Conservation (phyloP, 2,797 vertebrate genomes). For the Lophotriccus pileatus region DNA sequence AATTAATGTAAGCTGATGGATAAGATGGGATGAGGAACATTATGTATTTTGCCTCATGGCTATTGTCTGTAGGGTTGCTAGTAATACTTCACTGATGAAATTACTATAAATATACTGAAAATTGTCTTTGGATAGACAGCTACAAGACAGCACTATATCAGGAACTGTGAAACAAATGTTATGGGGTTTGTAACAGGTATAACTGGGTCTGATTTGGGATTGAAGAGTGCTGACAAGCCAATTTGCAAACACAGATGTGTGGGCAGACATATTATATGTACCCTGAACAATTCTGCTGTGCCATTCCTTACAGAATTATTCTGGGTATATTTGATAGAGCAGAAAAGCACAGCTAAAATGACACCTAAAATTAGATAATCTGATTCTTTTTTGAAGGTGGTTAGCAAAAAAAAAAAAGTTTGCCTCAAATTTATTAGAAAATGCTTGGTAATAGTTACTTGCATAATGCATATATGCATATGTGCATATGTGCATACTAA, state of each 20-base stretch:
- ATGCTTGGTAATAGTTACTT: not conserved
- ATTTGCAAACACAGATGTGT: constrained; percentile 23
- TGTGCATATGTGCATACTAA: not conserved
- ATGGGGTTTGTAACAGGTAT: not conserved
- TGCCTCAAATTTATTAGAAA: not conserved
- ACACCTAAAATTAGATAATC: not conserved
- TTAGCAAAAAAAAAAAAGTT: not conserved
- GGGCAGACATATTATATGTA: not conserved
- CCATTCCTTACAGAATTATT: not conserved
- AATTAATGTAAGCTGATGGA: not conserved
- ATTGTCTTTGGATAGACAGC: not conserved
- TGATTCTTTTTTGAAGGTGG: constrained; percentile 2
- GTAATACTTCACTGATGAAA: not conserved
- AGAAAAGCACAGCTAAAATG: not conserved
- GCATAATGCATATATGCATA: not conserved
- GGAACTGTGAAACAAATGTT: not conserved
- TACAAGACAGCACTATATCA: not conserved
- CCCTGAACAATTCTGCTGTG: not conserved
- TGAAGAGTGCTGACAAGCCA: constrained; percentile 6
- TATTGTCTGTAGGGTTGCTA: not conserved
- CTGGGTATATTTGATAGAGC: not conserved
- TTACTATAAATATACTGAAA: not conserved
- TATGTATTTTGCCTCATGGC: not conserved
- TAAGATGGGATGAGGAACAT: not conserved
- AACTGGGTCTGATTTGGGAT: not conserved